Evolutionary conservation across 53 echinoderm and acorn worm genomes (phyloP).

Genomic region (Arbacia lixula): DNA sequence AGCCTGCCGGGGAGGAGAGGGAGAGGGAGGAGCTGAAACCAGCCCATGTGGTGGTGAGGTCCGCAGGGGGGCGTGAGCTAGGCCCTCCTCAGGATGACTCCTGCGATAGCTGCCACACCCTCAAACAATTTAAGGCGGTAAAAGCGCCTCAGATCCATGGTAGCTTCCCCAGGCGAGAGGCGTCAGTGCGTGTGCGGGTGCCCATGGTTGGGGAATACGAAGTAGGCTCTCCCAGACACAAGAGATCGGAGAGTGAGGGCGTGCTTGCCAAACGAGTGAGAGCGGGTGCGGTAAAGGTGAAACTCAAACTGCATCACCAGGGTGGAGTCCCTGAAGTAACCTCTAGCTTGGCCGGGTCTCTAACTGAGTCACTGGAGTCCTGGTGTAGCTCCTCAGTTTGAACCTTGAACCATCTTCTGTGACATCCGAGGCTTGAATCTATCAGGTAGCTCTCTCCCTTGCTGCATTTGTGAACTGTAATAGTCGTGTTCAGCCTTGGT

Average conservation of each 20-base stretch:
- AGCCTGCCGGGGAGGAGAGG: conserved; percentile 1
- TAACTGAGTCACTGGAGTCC: conserved; percentile 35
- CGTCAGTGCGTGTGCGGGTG: conserved; percentile 8
- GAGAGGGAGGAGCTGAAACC: conserved; percentile 47
- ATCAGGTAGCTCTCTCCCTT: no score
- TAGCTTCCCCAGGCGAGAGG: conserved; percentile 43
- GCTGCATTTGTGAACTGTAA: no score
- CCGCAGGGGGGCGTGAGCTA: conserved; percentile 7
- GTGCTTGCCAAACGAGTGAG: conserved; percentile 38
- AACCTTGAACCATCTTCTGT: no score
- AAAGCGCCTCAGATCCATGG: conserved; percentile 29
- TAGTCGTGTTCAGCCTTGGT: no score
- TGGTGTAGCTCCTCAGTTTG: conserved; percentile 31
- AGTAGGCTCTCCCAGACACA: conserved; percentile 13
- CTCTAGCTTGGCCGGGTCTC: not conserved
- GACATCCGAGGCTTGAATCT: no score
- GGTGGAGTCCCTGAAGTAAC: not conserved
- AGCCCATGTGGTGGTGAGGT: conserved; percentile 3
- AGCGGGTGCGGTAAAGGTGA: conserved; percentile 23
- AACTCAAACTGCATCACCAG: conserved; percentile 44
- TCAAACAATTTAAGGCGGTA: not conserved
- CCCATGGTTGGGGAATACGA: conserved; percentile 24
- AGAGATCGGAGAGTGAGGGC: conserved; percentile 13
- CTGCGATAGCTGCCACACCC: not conserved
- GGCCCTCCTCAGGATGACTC: not conserved